Base-by-base conservation (phyloP, 2,113 vertebrate species). In the Chroicocephalus ridibundus region DNA sequence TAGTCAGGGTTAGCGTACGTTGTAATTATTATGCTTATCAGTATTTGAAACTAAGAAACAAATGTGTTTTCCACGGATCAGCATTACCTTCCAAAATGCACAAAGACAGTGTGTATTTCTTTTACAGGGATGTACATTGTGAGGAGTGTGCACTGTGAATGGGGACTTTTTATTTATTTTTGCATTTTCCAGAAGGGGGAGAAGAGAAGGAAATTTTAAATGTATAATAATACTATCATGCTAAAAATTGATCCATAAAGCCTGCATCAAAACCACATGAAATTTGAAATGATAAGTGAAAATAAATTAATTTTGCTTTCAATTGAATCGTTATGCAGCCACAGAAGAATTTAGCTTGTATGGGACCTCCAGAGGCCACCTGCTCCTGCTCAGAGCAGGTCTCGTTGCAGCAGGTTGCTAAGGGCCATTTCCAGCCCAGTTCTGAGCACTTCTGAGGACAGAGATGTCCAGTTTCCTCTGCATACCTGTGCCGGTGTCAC, bases 251-350 rank as follows among this genome's bases (percentile, higher is more conserved):
- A 34, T 52, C 14, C 0, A 1, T 38, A 40, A 7, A 88, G 9
- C 5, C 18, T 14, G 2, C 13, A 36, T 32, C 0, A 24, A 60
- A 34, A 13, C 3, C 1, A 11, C 13, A 8, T 4, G 2, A 65
- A 19, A 44, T n/a, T 31, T 77, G 27, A 86, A 92, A 44, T 18
- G 69, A 4, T 52, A 61, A 51, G 5, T 49, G 12, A 49, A 60
- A 55, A 36, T 51, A 1, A 66, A 20, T 61, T 55, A 7, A 32
- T 46, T 74, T 62, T 83, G 5, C 17, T 8, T 62, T 69, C 20
- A 40, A 14, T 16, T 15, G 16, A n/a, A 47, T 55, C 15, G 52
- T 80, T 49, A 27, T 32, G 17, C 8, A 19, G 15, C 49, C 31
- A 51, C 16, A 57, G 57, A 52, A 51, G 15, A 54, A 57, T 38